Base-by-base conservation (phyloP, 2,797 vertebrate species). In the Lindbergichthys nudifrons region DNA sequence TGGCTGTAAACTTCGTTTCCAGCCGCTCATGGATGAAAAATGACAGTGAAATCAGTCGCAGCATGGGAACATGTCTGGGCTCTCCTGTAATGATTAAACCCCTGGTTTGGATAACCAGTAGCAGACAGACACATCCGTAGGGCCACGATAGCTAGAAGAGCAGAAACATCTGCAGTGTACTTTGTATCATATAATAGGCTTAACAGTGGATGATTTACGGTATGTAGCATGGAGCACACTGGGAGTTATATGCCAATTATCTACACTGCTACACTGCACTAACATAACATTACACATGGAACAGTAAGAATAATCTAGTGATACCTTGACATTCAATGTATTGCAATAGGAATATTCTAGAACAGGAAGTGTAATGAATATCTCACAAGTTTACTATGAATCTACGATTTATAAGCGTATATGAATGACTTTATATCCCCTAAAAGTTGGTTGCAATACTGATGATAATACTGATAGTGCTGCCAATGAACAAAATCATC, bases 31-130 rank as follows among this genome's bases (percentile, higher is more conserved):
- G 83, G 84, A 92, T 93, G 89, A 92, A 90, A 92, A 92, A 93
- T 89, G 80, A 91, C 82, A 79, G 75, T 77, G 83, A 87, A 88
- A 81, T 92, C 81, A 81, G 87, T 69, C 47, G 63, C 81, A 81
- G 74, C 85, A 84, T 88, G 89, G 88, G 87, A 88, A 89, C 88
- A 79, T 52, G 84, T 86, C 88, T 88, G 76, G 65, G 51, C 54
- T 65, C 76, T 74, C 51, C 51, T 89, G 85, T 84, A 88, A 90
- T 93, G 74, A 93, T 93, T 94, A 90, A 92, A 88, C 87, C 72
- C 23, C 63, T 50, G 81, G 78, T 86, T 82, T 85, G 80, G 88
- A 85, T 86, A 89, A 88, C 77, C 81, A 70, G 87, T 64, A 86
- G 87, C 75, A 83, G 86, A 66, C 79, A 76, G 73, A 81, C 81